Evolutionary conservation across 2,113 vertebrate species (phyloP).

Genomic region (Orientallactaga bullata): DNA sequence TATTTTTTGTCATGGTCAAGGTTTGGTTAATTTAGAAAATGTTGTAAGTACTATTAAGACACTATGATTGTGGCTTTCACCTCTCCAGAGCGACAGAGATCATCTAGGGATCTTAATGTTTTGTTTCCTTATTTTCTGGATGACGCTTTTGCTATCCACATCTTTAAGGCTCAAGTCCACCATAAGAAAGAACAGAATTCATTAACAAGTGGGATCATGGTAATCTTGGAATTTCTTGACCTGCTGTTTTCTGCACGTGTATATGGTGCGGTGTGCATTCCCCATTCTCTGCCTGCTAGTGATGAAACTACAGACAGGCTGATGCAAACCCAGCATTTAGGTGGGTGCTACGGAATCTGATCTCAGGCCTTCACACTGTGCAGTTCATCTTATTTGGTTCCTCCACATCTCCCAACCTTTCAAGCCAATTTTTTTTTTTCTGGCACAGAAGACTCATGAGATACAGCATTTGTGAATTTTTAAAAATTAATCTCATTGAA

Average conservation of each 20-base stretch:
- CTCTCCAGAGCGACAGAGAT: background rate
- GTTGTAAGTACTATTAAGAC: background rate
- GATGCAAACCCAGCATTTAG: no score
- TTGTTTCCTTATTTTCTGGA: background rate
- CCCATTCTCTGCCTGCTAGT: no score
- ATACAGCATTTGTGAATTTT: background rate
- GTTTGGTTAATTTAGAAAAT: background rate
- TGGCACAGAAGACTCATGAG: background rate
- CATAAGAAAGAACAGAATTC: background rate
- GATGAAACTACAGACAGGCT: no score
- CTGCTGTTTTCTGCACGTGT: background rate
- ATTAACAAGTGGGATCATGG: background rate
- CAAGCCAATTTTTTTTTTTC: background rate
- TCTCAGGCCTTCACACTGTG: no score
- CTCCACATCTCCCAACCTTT: background rate
- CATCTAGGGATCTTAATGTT: constrained; percentile 22
- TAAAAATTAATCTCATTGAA: background rate
- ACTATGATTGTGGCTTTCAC: background rate
- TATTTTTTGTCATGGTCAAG: background rate
- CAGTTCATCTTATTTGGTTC: background rate
- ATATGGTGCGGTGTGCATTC: no score
- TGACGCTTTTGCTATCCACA: background rate
- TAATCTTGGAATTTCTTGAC: background rate
- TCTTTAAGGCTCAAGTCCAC: background rate
- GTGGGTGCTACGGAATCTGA: no score